Conservation (phyloP, 2,113 vertebrate species). For the Tretioscincus oriximinensis region DNA sequence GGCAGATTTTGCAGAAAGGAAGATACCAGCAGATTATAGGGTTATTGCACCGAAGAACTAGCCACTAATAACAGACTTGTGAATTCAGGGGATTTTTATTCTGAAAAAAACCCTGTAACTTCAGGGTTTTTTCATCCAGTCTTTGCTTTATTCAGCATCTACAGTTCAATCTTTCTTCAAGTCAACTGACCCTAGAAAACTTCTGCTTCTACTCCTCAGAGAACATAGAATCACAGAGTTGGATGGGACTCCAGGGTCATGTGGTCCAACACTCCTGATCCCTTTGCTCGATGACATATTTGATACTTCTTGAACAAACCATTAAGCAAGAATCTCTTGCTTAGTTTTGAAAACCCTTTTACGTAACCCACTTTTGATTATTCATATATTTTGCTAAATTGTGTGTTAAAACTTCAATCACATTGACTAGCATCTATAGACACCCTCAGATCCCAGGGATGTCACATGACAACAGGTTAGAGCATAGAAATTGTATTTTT, state of each 20-base stretch:
- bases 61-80: slow-evolving; percentile 26
- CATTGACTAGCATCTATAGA: not conserved
- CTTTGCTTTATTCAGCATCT: slow-evolving; percentile 15
- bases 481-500: too few species aligned
- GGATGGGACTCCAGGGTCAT: too few species aligned
- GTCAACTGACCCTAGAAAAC: not conserved
- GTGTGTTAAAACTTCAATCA: too few species aligned
- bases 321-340: not conserved
- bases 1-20: slow-evolving; percentile 12
- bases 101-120: slow-evolving; percentile 9
- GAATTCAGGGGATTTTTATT: slow-evolving; percentile 16
- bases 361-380: not conserved
- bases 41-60: slow-evolving; percentile 14
- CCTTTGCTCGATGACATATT: too few species aligned
- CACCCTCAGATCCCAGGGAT: too few species aligned
- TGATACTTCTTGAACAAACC: not conserved
- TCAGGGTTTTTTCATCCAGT: slow-evolving; percentile 4
- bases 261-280: too few species aligned
- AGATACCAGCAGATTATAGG: slow-evolving; percentile 26
- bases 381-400: not conserved
- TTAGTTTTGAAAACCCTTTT: not conserved
- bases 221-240: not conserved
- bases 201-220: not conserved
- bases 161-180: not conserved
- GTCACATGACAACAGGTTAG: too few species aligned